Conservation (phyloP, 2,888 invertebrate species). For the Orchesellides sinensis region DNA sequence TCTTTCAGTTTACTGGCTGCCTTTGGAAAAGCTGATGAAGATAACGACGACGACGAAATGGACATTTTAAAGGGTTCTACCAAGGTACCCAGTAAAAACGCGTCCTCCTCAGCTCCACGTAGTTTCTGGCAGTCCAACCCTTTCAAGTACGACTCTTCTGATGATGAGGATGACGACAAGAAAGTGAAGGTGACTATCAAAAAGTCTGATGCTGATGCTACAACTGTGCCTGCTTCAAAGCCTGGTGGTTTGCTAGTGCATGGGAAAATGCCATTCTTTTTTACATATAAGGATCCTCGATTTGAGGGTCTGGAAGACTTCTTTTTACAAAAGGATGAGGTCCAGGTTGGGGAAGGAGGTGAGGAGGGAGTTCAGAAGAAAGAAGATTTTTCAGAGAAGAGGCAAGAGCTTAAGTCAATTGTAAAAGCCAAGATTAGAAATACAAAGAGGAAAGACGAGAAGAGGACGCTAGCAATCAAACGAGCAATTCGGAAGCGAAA, state of each 20-base stretch:
- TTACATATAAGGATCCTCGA: conserved; percentile 63
- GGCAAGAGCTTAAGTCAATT: conserved; percentile 70
- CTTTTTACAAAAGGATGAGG: conserved; percentile 63
- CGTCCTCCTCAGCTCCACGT: conserved; percentile 32
- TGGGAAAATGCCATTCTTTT: conserved; percentile 67
- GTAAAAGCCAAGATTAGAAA: conserved; percentile 71
- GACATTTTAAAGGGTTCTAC: background rate
- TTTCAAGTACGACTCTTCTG: conserved; percentile 73
- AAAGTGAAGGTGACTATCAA: conserved; percentile 5
- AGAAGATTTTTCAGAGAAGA: conserved; percentile 59
- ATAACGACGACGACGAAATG: background rate
- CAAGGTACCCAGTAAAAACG: background rate
- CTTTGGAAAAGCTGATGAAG: conserved; percentile 53
- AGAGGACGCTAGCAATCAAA: conserved; percentile 66
- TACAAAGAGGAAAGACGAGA: conserved; percentile 71
- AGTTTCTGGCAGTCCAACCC: conserved; percentile 72
- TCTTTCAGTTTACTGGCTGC: conserved; percentile 70
- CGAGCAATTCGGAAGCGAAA: conserved; percentile 65
- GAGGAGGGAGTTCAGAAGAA: background rate
- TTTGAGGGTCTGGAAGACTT: conserved; percentile 65
- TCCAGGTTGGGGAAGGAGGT: conserved; percentile 21
- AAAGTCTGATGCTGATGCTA: background rate
- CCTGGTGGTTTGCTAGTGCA: too few relatives aligned
- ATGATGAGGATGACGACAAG: conserved; percentile 64
- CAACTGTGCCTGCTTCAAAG: background rate